Conservation (phyloP, 2,797 vertebrate genomes). For the Coccyzus lansbergi region DNA sequence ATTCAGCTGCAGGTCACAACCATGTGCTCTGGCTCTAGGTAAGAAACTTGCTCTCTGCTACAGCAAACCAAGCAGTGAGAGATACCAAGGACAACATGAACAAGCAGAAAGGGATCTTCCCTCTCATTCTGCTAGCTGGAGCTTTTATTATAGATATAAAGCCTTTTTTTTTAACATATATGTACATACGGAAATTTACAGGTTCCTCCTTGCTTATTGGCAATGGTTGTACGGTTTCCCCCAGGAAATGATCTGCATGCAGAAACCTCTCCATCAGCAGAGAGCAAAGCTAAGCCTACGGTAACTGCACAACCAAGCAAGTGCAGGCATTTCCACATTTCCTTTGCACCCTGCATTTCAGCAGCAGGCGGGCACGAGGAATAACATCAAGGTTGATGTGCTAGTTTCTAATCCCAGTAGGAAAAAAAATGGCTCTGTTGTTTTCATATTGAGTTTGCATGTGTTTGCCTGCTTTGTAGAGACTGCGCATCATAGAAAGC, state of each 20-base stretch:
- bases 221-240: neutral
- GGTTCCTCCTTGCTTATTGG: neutral
- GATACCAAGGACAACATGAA: neutral
- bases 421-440: fast-evolving
- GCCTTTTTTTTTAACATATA: neutral
- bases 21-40: neutral
- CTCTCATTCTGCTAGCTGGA: neutral
- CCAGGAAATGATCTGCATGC: neutral
- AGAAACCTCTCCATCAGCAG: neutral
- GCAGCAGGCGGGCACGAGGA: neutral
- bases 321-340: fast-evolving
- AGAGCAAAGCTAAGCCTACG: neutral
- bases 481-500: fast-evolving
- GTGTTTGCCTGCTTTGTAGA: neutral
- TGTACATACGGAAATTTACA: fast-evolving
- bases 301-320: neutral
- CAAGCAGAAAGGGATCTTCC: neutral
- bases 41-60: neutral
- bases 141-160: neutral
- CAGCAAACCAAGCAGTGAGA: neutral
- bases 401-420: neutral
- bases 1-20: neutral
- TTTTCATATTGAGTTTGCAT: neutral
- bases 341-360: neutral
- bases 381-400: neutral